Base-by-base conservation (phyloP, 2,888 invertebrate species). In the Noctua pronuba region DNA sequence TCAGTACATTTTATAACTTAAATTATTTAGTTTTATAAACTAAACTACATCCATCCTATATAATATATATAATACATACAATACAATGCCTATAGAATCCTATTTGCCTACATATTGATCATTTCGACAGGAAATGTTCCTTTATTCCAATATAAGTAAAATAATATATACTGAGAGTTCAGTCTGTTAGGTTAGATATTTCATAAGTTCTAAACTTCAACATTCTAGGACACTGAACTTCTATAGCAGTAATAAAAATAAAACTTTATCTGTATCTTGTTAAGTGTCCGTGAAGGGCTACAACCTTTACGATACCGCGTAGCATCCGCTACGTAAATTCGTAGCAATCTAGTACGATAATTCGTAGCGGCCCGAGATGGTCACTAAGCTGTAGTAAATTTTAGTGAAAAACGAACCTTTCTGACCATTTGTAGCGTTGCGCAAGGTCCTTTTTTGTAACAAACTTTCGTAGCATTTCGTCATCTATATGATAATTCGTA, bases 331-430 rank as follows among this genome's bases (percentile, higher is more conserved):
- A 67, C 70, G 62, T 46, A 31, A 68, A 38, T 31, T 68, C 62
- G 74, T 74, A 80, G 80, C 71, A 46, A 44, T 18, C 49, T 8
- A 10, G 11, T 52, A 31, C 31, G 52, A 70, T 28, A 11, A 41
- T 31, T 69, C 80, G 85, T 80, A 84, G 82, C 79, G 1, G 13
- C n/a, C 18, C n/a, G 21, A 13, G 49, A 41, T 8, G 10, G 16
- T 21, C 2, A 24, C 5, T 67, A 49, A 64, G 13, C 60, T 11
- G 28, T 62, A 21, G 31, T 11, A 41, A 41, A 65, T 8, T 1
- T 41, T 62, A 62, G 31, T 3, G 31, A 21, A 60, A 31, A 41
- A n/a, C 16, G 13, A n/a, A 18, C 4, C 8, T 70, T 21, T 13
- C 8, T 31, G 44, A 8, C n/a, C 21, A 35, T 38, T 64, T 13